Evolutionary conservation across 1,140 invertebrate genomes (phyloP).

Genomic region (Xylocopa sonorina): DNA sequence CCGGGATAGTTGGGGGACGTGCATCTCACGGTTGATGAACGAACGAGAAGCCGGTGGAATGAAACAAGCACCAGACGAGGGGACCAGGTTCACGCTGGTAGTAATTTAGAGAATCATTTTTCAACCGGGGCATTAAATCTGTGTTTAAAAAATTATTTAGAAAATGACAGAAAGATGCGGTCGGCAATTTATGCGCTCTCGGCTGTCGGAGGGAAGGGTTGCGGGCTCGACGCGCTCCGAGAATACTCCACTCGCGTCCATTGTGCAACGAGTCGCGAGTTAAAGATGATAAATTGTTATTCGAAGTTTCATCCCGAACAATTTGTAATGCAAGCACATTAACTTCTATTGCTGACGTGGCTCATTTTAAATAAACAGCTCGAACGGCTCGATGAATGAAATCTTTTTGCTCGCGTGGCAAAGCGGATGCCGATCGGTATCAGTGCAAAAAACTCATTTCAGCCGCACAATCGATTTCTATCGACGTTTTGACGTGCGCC

Average conservation of each 20-base stretch:
- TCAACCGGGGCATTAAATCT: not conserved
- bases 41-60: not conserved
- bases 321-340: conserved; percentile 43
- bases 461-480: conserved; percentile 42
- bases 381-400: not conserved
- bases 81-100: not conserved
- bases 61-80: not conserved
- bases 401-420: not conserved
- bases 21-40: not conserved
- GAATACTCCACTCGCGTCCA: too few species aligned
- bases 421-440: conserved; percentile 33
- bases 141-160: not conserved
- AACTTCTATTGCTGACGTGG: conserved; percentile 2
- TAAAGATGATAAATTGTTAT: not conserved
- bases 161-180: not conserved
- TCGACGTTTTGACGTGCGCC: conserved; percentile 54
- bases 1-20: conserved; percentile 18
- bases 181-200: too few species aligned
- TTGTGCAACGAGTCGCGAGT: too few species aligned
- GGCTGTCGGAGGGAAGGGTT: too few species aligned
- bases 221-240: too few species aligned
- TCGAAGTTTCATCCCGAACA: not conserved
- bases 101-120: not conserved
- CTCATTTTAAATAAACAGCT: conserved; percentile 17
- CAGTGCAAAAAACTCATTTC: conserved; percentile 45